A percentile compares a stretch with the other conserved stretches of the same genome.
These are phyloP conservation scores for Pogonocherus hispidulus DNA, from an alignment of 2,888 invertebrate species.

Conservation along the genomic window DNA sequence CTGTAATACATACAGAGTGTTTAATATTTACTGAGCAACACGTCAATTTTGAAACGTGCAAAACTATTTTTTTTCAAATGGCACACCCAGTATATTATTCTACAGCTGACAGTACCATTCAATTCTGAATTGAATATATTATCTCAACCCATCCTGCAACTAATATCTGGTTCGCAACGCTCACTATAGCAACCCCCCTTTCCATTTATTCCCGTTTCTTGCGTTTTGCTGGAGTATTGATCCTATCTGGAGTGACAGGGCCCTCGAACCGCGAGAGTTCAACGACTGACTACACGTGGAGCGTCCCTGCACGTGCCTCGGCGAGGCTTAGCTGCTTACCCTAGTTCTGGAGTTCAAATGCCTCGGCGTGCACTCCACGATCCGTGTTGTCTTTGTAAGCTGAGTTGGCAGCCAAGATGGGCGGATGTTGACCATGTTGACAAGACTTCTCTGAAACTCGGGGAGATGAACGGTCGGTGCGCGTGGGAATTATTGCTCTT, in stretches of 20 bases:
- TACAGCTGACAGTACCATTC: too few relatives aligned
- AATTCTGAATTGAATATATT: slow-evolving; percentile 11
- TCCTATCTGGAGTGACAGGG: slow-evolving; percentile 34
- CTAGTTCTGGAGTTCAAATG: slow-evolving; percentile 60
- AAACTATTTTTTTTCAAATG: too few relatives aligned
- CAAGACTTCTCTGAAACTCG: neutral
- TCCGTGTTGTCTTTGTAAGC: slow-evolving; percentile 21
- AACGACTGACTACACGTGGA: slow-evolving; percentile 59
- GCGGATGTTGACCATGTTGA: neutral
- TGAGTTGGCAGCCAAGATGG: neutral
- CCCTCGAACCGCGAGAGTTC: slow-evolving; percentile 53
- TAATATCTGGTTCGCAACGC: slow-evolving; percentile 41
- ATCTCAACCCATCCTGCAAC: slow-evolving; percentile 42
- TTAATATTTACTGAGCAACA: too few relatives aligned
- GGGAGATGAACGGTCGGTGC: too few relatives aligned
- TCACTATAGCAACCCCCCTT: slow-evolving; percentile 46
- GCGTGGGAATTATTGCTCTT: too few relatives aligned
- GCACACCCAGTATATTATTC: too few relatives aligned
- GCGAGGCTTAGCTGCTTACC: slow-evolving; percentile 61
- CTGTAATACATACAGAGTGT: too few relatives aligned
- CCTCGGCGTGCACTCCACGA: slow-evolving; percentile 37
- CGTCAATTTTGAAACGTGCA: too few relatives aligned
- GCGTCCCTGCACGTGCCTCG: slow-evolving; percentile 59
- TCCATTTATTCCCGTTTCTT: slow-evolving; percentile 37
- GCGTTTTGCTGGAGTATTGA: slow-evolving; percentile 41